A percentile compares a stretch with the other conserved stretches of the same genome.
Conservation (phyloP, 2,797 vertebrate species). For the Peromyscus melanophrys region DNA sequence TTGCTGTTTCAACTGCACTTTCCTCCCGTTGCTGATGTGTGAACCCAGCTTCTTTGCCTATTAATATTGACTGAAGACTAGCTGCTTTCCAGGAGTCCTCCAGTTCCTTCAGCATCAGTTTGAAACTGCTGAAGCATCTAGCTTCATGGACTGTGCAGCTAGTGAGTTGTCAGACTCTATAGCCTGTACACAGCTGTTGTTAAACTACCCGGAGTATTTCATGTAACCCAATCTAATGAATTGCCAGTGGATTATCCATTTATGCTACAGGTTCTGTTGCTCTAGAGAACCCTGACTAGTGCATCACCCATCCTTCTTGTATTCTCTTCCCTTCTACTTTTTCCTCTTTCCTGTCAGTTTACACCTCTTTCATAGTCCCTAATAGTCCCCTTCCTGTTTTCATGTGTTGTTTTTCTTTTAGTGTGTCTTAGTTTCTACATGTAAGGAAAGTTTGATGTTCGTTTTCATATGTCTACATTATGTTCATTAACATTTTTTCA, state of each 20-base stretch:
- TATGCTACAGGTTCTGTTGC: not conserved
- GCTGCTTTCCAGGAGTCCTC: not conserved
- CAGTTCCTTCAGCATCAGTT: not conserved
- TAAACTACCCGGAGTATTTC: not conserved
- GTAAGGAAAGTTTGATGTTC: not conserved
- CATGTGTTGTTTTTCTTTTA: not conserved
- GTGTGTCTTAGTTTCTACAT: not conserved
- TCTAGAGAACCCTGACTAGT: not conserved
- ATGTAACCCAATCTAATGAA: not conserved
- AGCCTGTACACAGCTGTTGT: not conserved
- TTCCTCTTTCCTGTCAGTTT: too few relatives aligned
- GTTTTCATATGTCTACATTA: not conserved
- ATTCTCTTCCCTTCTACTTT: not conserved
- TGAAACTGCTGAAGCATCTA: not conserved
- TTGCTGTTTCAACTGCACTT: not conserved
- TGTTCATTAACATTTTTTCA: not conserved
- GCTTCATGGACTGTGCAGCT: too few relatives aligned
- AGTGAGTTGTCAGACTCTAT: not conserved
- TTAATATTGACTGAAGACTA: not conserved
- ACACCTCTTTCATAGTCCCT: rapidly evolving
- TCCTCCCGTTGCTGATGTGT: not conserved
- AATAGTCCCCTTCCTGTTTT: not conserved
- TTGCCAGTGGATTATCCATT: not conserved
- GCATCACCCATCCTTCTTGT: not conserved
- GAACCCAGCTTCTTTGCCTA: not conserved